Evolutionary conservation across 2,888 invertebrate species (phyloP).

Genomic region (Stenolophus ochropezus): DNA sequence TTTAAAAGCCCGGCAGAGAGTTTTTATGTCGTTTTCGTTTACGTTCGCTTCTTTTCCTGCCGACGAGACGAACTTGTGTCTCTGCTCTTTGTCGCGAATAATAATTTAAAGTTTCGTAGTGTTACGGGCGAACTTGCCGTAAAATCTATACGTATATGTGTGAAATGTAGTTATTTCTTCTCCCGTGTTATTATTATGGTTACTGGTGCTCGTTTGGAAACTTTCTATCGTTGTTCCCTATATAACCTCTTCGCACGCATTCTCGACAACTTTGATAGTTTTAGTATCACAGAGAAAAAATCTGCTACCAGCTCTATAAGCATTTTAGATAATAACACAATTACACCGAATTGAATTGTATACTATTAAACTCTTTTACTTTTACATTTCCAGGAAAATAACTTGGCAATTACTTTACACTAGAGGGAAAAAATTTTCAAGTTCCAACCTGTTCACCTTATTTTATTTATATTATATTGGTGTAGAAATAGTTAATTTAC

Average conservation of each 20-base stretch:
- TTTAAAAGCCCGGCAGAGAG: constrained; percentile 39
- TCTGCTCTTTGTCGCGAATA: constrained; percentile 42
- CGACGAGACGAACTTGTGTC: constrained; percentile 9
- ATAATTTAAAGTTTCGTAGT: constrained; percentile 46
- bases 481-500: background rate
- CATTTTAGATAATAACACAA: constrained; percentile 16
- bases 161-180: constrained; percentile 42
- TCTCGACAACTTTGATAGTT: constrained; percentile 39
- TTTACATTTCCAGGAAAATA: background rate
- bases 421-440: background rate
- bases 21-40: constrained; percentile 48
- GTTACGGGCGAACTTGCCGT: constrained; percentile 37
- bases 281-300: constrained; percentile 1
- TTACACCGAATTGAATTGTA: constrained; percentile 21
- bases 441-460: too few relatives aligned
- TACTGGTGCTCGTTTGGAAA: constrained; percentile 32
- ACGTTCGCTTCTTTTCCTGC: constrained; percentile 15
- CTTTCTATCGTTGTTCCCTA: constrained; percentile 37
- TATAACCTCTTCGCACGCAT: constrained; percentile 36
- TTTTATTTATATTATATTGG: background rate
- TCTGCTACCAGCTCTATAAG: constrained; percentile 26
- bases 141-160: constrained; percentile 43
- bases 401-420: background rate
- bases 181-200: constrained; percentile 42
- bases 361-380: background rate